Evolutionary conservation across 2,113 vertebrate species (phyloP).

Genomic region (Microcebus griseorufus): DNA sequence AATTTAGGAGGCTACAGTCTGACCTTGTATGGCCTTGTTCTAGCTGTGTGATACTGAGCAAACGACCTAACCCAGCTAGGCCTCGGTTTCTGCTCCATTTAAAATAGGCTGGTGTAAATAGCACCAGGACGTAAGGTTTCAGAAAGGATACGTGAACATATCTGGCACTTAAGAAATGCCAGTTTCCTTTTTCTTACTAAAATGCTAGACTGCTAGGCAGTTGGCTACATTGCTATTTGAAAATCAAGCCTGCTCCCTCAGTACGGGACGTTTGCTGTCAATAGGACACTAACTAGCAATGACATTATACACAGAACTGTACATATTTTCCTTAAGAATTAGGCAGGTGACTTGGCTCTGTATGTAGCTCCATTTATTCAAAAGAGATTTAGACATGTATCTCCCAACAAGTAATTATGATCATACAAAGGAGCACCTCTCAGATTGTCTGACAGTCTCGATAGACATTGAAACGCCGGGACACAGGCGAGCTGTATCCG

Average conservation of each 20-base stretch:
- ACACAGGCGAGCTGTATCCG: fast-evolving
- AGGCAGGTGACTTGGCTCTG: background rate
- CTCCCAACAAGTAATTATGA: background rate
- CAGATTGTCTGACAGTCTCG: background rate
- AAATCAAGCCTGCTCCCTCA: background rate
- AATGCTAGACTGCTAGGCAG: background rate
- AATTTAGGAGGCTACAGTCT: background rate
- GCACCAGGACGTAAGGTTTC: background rate
- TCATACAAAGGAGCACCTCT: background rate
- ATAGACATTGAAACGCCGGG: background rate
- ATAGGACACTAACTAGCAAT: background rate
- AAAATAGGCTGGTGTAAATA: background rate
- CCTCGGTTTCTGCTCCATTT: background rate
- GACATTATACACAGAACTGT: background rate
- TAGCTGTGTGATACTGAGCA: background rate
- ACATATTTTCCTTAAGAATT: background rate
- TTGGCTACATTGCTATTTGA: background rate
- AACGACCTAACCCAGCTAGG: background rate
- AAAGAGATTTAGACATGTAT: background rate
- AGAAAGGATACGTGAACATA: background rate
- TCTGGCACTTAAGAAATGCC: background rate
- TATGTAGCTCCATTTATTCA: background rate
- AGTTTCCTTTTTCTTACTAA: background rate
- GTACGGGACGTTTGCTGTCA: background rate
- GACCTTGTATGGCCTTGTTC: background rate